Percentiles rank a stretch among this genome's conserved stretches.
Conservation (phyloP, 2,888 invertebrate genomes). For the Meghimatium bilineatum region DNA sequence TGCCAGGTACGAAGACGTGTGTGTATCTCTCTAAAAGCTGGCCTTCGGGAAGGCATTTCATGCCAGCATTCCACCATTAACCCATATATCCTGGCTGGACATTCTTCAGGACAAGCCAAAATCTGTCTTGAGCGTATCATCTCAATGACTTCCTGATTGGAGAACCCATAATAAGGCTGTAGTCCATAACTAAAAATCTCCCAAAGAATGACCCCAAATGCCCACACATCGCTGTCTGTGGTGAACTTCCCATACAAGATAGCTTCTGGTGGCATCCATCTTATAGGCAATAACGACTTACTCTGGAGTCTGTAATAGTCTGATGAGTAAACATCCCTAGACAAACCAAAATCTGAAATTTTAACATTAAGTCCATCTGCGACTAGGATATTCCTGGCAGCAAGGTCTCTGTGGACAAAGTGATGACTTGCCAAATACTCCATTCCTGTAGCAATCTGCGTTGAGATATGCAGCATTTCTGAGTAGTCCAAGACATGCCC, state of each 20-base stretch:
- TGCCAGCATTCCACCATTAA: slow-evolving; percentile 99
- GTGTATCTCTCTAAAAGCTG: slow-evolving; percentile 94
- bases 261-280: slow-evolving; percentile 99
- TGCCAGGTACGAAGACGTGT: slow-evolving; percentile 86
- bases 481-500: slow-evolving; percentile 72
- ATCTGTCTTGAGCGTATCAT: slow-evolving; percentile 96
- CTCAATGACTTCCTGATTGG: slow-evolving; percentile 97
- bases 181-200: slow-evolving; percentile 98
- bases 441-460: slow-evolving; percentile 78
- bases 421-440: slow-evolving; percentile 85
- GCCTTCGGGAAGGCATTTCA: slow-evolving; percentile 92
- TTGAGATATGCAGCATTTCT: slow-evolving; percentile 92
- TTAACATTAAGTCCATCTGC: slow-evolving; percentile 96
- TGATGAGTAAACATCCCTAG: slow-evolving; percentile 94
- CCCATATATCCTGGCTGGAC: slow-evolving; percentile 93
- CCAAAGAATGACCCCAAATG: slow-evolving; percentile 98
- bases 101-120: slow-evolving; percentile 92
- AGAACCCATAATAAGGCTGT: slow-evolving; percentile 95
- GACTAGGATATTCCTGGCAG: slow-evolving; percentile 96
- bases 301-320: slow-evolving; percentile 96
- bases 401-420: slow-evolving; percentile 96
- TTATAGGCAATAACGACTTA: slow-evolving; percentile 92
- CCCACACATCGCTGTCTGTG: slow-evolving; percentile 98
- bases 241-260: slow-evolving; percentile 98
- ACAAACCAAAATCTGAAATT: slow-evolving; percentile 97